Evolutionary conservation across 2,113 vertebrate genomes (phyloP), one percentile per base, ranked within the genome.

Genomic region (Fulmarus glacialis): DNA sequence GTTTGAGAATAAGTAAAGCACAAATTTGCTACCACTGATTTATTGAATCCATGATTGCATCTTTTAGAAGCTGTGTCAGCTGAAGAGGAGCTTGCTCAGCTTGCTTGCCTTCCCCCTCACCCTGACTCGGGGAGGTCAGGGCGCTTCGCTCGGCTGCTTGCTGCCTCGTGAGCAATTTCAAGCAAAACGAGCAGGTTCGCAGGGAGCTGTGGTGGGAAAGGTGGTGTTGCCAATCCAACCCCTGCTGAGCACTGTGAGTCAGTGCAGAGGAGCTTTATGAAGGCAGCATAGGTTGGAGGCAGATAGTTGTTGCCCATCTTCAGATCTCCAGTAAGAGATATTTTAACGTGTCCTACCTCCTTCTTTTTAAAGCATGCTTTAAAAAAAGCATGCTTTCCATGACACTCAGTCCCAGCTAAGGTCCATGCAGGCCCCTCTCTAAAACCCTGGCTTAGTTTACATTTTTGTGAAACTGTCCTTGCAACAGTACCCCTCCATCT

Each of bases 71-170:
- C 36, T 15, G 34, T 58, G 53, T 24, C 53, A 66, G 36, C 52
- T 50, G 64, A 20, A 82, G 50, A 34, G 47, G 55, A 23, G 34
- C 10, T 56, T 24, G 34, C 47, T 77, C 12, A 27, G 43, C 56
- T 81, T 50, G 40, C 43, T 59, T 63, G 23, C 29, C 53, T 40
- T 36, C 30, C 30, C 26, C 20, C 52, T 72, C 52, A 8, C 66
- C 71, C n/a, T 18, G 32, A 24, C 22, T 18, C 0, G 1, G 2
- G 3, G 19, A 58, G 82, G 43, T 66, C 40, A 34, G 30, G 58
- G 22, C 2, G 0, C 56, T 56, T 62, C 0, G 0, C 63, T 40
- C 0, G 1, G 62, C 62, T 52, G n/a, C 42, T 19, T 34, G 38
- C 62, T 70, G 56, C 45, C 22, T 47, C 30, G 2, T 29, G 43